A percentile compares a stretch with the other conserved stretches of the same genome.
These are phyloP conservation scores for Catostylus mosaicus DNA, from an alignment of 30 jellyfish, hydroid and myxozoan genomes.

Conservation along the genomic window DNA sequence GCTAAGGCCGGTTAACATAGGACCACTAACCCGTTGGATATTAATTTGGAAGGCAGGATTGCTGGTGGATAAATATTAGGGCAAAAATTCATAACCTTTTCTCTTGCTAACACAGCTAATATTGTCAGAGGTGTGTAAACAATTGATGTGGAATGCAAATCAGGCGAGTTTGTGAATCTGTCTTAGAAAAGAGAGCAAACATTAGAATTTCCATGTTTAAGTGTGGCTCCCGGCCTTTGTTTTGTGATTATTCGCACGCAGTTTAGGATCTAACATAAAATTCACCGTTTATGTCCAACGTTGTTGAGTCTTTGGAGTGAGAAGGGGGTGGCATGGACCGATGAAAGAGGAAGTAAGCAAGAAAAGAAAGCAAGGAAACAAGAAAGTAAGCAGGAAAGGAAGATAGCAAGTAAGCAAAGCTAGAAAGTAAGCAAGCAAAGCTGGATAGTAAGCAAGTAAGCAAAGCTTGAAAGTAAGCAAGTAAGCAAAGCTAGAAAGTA, in stretches of 20 bases:
- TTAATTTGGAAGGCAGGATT: neutral
- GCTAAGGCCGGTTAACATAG: constrained; percentile 9
- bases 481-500: too few relatives aligned
- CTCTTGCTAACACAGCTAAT: constrained; percentile 32
- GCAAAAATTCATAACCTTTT: constrained; percentile 7
- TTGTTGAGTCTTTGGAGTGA: too few relatives aligned
- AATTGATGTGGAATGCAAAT: constrained; percentile 41
- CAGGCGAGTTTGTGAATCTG: constrained; percentile 35
- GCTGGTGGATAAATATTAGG: constrained; percentile 26
- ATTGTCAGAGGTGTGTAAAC: constrained; percentile 67
- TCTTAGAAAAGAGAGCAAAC: constrained; percentile 30
- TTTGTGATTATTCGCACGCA: neutral
- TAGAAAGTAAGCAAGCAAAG: too few relatives aligned
- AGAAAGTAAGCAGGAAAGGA: too few relatives aligned
- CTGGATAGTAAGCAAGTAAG: too few relatives aligned
- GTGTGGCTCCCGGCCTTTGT: constrained; percentile 3
- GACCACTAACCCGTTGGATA: constrained; percentile 8
- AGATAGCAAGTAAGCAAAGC: too few relatives aligned
- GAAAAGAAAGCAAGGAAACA: too few relatives aligned
- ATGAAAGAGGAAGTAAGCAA: too few relatives aligned
- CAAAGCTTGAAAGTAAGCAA: too few relatives aligned
- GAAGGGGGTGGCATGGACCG: too few relatives aligned
- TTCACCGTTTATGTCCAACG: too few relatives aligned
- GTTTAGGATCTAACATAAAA: too few relatives aligned
- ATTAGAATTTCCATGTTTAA: constrained; percentile 13